phyloP scores from a whole-genome alignment of 2,797 vertebrate species.

The Sebastes goodei region DNA sequence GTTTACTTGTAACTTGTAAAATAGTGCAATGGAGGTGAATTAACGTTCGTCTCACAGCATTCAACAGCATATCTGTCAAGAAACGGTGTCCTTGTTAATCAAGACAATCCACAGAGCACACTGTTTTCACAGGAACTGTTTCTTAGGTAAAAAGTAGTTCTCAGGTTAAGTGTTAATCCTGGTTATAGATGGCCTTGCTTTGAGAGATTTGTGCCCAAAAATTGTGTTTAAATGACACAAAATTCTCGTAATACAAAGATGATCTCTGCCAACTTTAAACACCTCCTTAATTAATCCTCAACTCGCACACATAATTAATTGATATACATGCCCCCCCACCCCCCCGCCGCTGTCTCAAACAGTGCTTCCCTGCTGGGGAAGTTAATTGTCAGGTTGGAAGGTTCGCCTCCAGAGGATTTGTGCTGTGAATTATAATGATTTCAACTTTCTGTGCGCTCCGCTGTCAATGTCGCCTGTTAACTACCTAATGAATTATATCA shows the following conservation, averaged over 20 bases:
- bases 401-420: conserved; percentile 61
- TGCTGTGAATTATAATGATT: conserved; percentile 72
- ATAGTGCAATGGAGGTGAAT: no score
- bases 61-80: background rate
- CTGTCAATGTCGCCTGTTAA: conserved; percentile 10
- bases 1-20: background rate
- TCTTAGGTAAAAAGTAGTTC: background rate
- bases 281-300: conserved; percentile 70
- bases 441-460: conserved; percentile 17
- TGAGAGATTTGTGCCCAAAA: background rate
- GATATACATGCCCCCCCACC: conserved; percentile 48
- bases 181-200: background rate
- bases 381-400: conserved; percentile 78
- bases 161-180: background rate
- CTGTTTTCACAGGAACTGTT: background rate
- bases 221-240: conserved; percentile 6
- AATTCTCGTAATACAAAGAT: conserved; percentile 17
- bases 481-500: conserved; percentile 27
- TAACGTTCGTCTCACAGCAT: background rate
- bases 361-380: conserved; percentile 66
- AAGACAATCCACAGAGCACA: background rate
- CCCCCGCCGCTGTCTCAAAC: conserved; percentile 39
- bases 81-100: background rate
- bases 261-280: conserved; percentile 55
- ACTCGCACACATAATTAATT: conserved; percentile 71